Conservation (phyloP, 2,113 vertebrate species). For the Anhinga anhinga region DNA sequence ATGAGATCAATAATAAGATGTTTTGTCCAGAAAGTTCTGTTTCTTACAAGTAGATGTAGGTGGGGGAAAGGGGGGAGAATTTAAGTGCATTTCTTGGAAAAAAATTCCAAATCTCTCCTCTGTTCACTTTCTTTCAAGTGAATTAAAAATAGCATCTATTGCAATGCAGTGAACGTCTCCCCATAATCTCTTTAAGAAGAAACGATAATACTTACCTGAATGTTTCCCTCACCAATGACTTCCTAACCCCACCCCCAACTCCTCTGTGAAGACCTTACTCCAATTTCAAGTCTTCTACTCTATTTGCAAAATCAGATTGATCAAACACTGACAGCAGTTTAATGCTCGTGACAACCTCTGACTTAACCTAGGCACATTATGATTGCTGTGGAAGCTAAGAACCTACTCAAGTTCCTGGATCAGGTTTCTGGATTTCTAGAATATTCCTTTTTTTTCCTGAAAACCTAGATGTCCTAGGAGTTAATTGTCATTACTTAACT, state of each 20-base stretch:
- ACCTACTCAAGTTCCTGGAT: neutral
- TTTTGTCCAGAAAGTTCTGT: conserved; percentile 58
- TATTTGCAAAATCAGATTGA: neutral
- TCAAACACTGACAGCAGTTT: neutral
- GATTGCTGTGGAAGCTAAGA: neutral
- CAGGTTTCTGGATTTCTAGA: neutral
- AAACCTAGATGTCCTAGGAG: neutral
- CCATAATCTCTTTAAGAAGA: neutral
- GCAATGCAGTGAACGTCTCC: neutral
- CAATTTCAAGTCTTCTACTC: neutral
- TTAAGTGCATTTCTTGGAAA: neutral
- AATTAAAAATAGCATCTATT: neutral
- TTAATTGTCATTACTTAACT: neutral
- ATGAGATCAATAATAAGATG: conserved; percentile 9
- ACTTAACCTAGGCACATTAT: neutral
- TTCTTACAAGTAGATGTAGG: conserved; percentile 3
- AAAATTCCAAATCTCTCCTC: neutral
- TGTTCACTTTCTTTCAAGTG: neutral
- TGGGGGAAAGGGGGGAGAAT: neutral
- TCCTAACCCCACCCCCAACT: neutral
- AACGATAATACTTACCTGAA: conserved; percentile 44
- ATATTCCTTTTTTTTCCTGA: neutral
- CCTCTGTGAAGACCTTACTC: neutral
- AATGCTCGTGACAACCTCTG: neutral
- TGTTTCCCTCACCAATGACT: neutral